Conservation (phyloP, 2,888 invertebrate genomes). For the Colostygia pectinataria region DNA sequence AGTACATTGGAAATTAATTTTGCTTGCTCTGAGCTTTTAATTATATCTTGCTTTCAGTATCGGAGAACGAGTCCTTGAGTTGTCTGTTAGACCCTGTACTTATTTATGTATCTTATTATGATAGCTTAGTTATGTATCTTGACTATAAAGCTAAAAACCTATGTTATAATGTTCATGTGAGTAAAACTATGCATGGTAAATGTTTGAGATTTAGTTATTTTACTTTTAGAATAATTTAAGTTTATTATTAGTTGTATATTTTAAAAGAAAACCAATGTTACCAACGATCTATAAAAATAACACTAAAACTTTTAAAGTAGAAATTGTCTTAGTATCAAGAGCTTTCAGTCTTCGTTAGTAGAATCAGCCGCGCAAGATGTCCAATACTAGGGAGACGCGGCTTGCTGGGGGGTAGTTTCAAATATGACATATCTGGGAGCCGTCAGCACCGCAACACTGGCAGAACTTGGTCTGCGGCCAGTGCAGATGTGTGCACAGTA, state of each 20-base stretch:
- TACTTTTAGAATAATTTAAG: no score
- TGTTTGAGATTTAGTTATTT: no score
- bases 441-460: conserved; percentile 73
- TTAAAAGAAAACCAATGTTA: background rate
- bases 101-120: background rate
- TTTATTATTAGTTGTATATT: no score
- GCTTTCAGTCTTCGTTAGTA: conserved; percentile 37
- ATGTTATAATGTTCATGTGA: no score
- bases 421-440: conserved; percentile 79
- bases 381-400: conserved; percentile 47
- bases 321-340: conserved; percentile 42
- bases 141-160: no score
- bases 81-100: background rate
- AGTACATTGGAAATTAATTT: conserved; percentile 18
- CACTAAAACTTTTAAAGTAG: no score
- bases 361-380: conserved; percentile 69
- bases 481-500: conserved; percentile 62
- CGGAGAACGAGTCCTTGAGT: conserved; percentile 16
- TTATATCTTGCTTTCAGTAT: conserved; percentile 43
- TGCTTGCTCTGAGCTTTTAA: conserved; percentile 30
- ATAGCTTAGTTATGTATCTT: no score
- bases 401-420: conserved; percentile 48
- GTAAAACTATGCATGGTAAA: no score
- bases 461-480: conserved; percentile 78
- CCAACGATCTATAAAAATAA: no score